Evolutionary conservation across 2,797 vertebrate genomes (phyloP), one percentile per base, ranked within the genome.

Genomic region (Poeciliopsis presidionis): DNA sequence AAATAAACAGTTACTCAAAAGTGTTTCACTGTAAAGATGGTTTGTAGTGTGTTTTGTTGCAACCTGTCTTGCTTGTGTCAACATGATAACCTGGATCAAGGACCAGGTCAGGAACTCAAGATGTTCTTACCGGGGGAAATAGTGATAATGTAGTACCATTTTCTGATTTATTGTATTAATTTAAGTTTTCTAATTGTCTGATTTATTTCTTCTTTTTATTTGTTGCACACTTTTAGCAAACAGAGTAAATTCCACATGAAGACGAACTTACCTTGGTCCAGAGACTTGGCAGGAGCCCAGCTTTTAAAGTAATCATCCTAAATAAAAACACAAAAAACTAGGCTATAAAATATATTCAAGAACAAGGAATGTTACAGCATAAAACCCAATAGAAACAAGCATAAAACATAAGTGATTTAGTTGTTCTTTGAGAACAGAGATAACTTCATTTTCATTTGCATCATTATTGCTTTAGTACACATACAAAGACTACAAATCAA

Each of bases 221-320:
- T 16, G 18, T 70, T 45, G 46, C n/a, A 22, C 46, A 59, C 30
- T 5, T 22, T 12, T 2, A 49, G 70, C 3, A 76, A 33, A 33
- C 28, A 53, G 12, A 36, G 16, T 72, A 51, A 36, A 75, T 49
- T 79, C 49, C 14, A 81, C 36, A 80, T 73, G 65, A 36, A 85
- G 57, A 72, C 76, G 41, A 65, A 82, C 95, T 96, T 96, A 98
- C 97, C 97, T 96, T 97, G 96, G 90, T 97, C 97, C 84, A 96
- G 96, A 78, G 97, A 96, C 91, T 96, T 98, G 94, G 95, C 97
- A 83, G 97, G 96, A 92, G 95, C 96, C 97, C 97, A 98, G 96
- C 96, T 97, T 94, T 97, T 97, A 96, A 98, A 97, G 95, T 97
- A 98, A 94, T 99, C 97, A 94, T 98, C 97, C 98, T 99, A 88